Base-by-base conservation (phyloP, 1,140 invertebrate genomes). In the Conopomorpha cramerella region DNA sequence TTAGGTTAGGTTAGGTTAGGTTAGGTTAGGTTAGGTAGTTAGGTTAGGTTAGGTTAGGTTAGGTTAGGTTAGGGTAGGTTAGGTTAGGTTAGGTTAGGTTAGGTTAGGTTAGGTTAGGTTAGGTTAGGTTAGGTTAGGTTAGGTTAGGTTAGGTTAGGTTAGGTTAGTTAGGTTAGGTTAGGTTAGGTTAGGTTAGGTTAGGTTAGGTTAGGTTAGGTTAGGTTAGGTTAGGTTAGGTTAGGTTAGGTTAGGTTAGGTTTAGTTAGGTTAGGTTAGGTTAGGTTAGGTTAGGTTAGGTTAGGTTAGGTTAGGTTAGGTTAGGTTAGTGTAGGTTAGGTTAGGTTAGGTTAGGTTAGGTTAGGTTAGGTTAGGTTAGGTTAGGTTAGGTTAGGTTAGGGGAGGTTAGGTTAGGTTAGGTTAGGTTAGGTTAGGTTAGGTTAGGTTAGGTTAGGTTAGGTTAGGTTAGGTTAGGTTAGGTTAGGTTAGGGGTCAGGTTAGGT, bases 261-360 rank as follows among this genome's bases (percentile, higher is more conserved):
- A 40, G 45, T 46, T 46, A 46, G 45, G 40, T 46, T 42, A 43
- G 45, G 43, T 46, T 45, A 41, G 43, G 43, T 45, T 45, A 45
- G 42, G 43, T 45, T 45, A 45, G 43, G 43, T 45, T 39, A 45
- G 42, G 43, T 45, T 45, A 45, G 43, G 43, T 42, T 42, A 35
- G 43, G 43, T 42, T 42, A 46, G 44, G 45, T 43, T 47, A 43
- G 45, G 45, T 47, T 47, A 47, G 45, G 40, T 39, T 47, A 40
- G 45, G 45, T n/a, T n/a, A n/a, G n/a, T n/a, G n/a, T 47, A 47
- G 45, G 45, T 47, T 47, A 47, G 40, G 37, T 47, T 47, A 40
- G 45, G 45, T 47, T 47, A 43, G 40, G 45, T 40, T 46, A 46
- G 41, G 45, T 43, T 47, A 43, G 45, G 44, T 47, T 47, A 47